A percentile compares a stretch with the other conserved stretches of the same genome.
Evolutionary conservation across 2,797 vertebrate genomes (phyloP).

Genomic region (Emys orbicularis): DNA sequence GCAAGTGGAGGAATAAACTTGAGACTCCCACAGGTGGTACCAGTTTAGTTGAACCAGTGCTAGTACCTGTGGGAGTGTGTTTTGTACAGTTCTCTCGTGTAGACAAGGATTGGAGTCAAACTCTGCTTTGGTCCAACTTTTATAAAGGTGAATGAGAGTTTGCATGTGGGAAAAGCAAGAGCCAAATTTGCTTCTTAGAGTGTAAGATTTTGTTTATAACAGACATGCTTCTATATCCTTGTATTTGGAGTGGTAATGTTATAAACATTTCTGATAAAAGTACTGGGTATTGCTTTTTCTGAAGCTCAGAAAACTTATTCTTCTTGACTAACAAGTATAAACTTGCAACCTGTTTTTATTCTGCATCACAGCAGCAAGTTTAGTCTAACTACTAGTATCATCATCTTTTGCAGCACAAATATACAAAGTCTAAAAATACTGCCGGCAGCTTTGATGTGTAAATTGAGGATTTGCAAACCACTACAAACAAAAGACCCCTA

Average conservation of each 20-base stretch:
- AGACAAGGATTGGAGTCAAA: rapidly evolving
- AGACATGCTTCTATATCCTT: rapidly evolving
- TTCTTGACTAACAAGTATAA: background rate
- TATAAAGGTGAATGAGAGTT: background rate
- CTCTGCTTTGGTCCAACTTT: background rate
- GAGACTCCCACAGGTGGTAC: background rate
- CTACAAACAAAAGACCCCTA: slow-evolving; percentile 19
- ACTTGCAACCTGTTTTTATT: slow-evolving; percentile 37
- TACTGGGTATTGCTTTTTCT: background rate
- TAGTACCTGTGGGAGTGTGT: background rate
- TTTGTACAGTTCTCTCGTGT: background rate
- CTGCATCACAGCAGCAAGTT: slow-evolving; percentile 22
- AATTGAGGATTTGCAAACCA: slow-evolving; percentile 20
- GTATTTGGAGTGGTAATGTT: background rate
- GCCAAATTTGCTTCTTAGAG: background rate
- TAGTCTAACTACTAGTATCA: slow-evolving; percentile 13
- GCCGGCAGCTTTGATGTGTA: background rate
- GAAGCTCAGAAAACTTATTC: background rate
- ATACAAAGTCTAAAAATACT: background rate
- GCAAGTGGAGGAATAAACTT: too few species aligned
- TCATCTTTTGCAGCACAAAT: background rate
- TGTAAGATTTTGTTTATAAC: background rate
- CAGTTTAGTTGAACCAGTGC: background rate
- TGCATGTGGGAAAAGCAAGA: background rate
- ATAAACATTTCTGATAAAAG: background rate